A percentile compares a stretch with the other conserved stretches of the same genome.
These are phyloP conservation scores for Atlantisia rogersi DNA, from an alignment of 2,113 vertebrate species.

Conservation along the genomic window DNA sequence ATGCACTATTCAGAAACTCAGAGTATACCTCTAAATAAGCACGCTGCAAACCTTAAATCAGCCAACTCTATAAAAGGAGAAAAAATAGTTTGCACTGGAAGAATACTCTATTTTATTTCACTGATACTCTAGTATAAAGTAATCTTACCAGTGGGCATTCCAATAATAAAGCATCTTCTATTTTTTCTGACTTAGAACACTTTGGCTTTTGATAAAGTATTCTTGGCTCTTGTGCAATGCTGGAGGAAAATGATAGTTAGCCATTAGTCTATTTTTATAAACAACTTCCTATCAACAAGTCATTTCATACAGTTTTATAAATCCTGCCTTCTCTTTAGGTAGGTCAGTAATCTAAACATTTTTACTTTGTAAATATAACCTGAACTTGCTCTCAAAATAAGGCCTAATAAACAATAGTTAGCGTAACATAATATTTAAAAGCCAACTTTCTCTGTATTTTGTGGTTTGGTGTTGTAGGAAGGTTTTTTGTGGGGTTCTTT, in stretches of 20 bases:
- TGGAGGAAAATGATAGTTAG: constrained; percentile 70
- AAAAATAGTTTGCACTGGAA: neutral
- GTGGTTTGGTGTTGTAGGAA: neutral
- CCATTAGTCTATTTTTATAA: constrained; percentile 35
- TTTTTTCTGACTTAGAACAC: constrained; percentile 88
- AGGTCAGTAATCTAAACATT: neutral
- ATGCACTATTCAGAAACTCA: neutral
- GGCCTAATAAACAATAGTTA: neutral
- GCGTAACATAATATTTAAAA: neutral
- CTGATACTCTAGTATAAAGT: neutral
- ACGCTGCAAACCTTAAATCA: neutral
- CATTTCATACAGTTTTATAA: constrained; percentile 18
- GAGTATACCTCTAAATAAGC: neutral
- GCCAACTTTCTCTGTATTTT: neutral
- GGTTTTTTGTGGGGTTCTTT: neutral
- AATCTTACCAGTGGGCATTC: constrained; percentile 91
- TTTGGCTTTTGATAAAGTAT: constrained; percentile 88
- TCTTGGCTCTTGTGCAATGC: constrained; percentile 84
- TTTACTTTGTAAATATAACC: neutral
- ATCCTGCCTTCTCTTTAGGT: neutral
- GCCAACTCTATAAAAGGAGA: neutral
- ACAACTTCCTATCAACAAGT: constrained; percentile 14
- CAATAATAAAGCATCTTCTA: constrained; percentile 93
- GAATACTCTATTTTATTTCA: neutral
- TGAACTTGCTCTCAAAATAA: neutral